Base-by-base conservation (phyloP, 2,888 invertebrate species). In the Epiblema foenella region DNA sequence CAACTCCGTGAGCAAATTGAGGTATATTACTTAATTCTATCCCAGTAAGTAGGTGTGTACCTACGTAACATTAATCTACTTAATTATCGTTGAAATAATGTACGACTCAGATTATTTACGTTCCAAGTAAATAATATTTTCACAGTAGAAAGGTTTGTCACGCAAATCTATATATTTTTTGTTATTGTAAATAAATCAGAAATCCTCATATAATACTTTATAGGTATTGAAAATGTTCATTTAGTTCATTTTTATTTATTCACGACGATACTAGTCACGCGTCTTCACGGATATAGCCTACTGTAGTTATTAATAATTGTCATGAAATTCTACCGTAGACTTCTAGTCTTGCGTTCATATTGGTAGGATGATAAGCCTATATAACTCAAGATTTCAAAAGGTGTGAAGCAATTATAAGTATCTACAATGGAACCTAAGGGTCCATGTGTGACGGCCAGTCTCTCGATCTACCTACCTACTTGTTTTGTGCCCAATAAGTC, bases 1-100 rank as follows among this genome's bases (percentile, higher is more conserved):
- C 83, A 77, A 83, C 81, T 79, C 77, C 77, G 75, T 86, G 87
- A 87, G 89, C 85, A 87, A 83, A 80, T 80, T 81, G 77, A 83
- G 77, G 79, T 81, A 80, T 78, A 73, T 74, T 68, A 64, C 60
- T 69, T 69, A 79, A 78, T 81, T 80, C 82, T 85, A 82, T 80
- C 77, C 75, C 80, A 79, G 78, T 81, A 78, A 74, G 72, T 78
- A 80, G 72, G 70, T 77, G 76, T 69, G 75, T 69, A 52, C 39
- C 49, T 72, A 46, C 42, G 56, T 68, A 57, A 64, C 59, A 62
- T 66, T 73, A 60, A 57, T 57, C 54, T 73, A 64, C 42, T 39
- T 24, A 64, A 62, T 60, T 24, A 62, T 67, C 39, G 15, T 62
- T 66, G 71, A 51, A 62, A 71, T 57, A 56, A 24, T 67, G 52